phyloP scores from a whole-genome alignment of 2,888 invertebrate genomes.

The Phengaris alcon region DNA sequence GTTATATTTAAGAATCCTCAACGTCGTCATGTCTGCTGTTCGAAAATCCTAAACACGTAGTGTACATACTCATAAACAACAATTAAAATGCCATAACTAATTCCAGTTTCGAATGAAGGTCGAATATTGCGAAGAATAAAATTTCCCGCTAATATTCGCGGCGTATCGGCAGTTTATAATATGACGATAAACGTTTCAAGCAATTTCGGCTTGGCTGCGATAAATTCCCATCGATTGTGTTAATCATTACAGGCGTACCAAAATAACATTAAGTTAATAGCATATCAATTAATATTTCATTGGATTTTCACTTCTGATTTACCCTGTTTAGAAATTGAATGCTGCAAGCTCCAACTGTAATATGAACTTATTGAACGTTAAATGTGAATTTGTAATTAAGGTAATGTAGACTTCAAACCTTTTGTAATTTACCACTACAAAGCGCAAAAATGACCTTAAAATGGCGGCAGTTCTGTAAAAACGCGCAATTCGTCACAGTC shows the following conservation, averaged over 20 bases:
- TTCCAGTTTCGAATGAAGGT: not conserved
- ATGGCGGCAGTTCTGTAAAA: too few species aligned
- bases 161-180: not conserved
- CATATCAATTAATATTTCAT: constrained; percentile 20
- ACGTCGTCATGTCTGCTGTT: too few species aligned
- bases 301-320: constrained; percentile 18
- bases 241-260: constrained; percentile 21
- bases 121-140: not conserved
- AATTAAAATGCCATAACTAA: too few species aligned
- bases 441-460: not conserved
- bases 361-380: not conserved
- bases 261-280: constrained; percentile 20
- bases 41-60: too few species aligned
- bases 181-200: not conserved
- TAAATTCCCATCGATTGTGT: constrained; percentile 21
- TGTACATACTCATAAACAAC: too few species aligned
- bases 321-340: constrained; percentile 6
- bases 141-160: not conserved
- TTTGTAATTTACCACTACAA: not conserved
- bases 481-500: too few species aligned
- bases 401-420: not conserved
- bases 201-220: not conserved
- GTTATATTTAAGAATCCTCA: too few species aligned
- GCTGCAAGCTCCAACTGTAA: not conserved
- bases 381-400: too few species aligned